phyloP scores from a whole-genome alignment of 1,140 invertebrate genomes.

The Anoplophora glabripennis region DNA sequence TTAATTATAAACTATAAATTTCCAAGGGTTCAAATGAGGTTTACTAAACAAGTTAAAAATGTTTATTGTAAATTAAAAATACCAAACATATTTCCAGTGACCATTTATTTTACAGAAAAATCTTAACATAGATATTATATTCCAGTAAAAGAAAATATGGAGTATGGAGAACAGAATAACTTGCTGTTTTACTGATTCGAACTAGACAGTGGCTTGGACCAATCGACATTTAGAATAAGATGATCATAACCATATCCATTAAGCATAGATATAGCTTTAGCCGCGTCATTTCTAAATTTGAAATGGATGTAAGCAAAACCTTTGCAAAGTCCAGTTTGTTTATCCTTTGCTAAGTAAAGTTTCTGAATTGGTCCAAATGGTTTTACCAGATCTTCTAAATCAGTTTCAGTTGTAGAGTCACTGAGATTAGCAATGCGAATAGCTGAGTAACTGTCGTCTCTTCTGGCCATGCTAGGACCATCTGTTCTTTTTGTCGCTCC shows the following conservation, averaged over 20 bases:
- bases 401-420: constrained; percentile 90
- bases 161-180: no score
- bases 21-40: no score
- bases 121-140: no score
- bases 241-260: constrained; percentile 98
- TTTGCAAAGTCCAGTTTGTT: constrained; percentile 76
- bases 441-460: constrained; percentile 81
- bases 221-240: constrained; percentile 96
- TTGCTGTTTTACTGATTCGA: constrained; percentile 6
- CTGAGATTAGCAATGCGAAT: constrained; percentile 97
- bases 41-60: no score
- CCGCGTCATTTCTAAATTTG: constrained; percentile 83
- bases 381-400: constrained; percentile 94
- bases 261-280: constrained; percentile 83
- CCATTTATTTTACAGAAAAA: no score
- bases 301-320: constrained; percentile 97
- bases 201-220: constrained; percentile 78
- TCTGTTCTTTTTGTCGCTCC: constrained; percentile 72
- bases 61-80: no score
- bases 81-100: no score
- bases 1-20: no score
- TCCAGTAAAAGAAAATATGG: no score
- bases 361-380: constrained; percentile 85
- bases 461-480: constrained; percentile 64
- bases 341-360: constrained; percentile 86